Percentiles rank a stretch among this genome's conserved stretches.
Evolutionary conservation across 1,140 invertebrate genomes (phyloP).

Genomic region (Temnothorax curvispinosus): DNA sequence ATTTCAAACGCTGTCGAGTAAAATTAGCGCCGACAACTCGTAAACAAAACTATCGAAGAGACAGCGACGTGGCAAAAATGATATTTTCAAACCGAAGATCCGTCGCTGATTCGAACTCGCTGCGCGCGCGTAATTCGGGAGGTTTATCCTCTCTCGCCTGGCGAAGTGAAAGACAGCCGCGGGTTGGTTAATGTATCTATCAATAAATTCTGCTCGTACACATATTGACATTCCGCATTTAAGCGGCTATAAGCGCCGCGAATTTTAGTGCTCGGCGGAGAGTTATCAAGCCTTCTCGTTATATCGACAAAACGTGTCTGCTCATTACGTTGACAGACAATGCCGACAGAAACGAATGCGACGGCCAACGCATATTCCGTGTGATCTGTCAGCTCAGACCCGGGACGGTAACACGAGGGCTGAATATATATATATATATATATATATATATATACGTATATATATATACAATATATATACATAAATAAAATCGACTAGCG

Average conservation of each 20-base stretch:
- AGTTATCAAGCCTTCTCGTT: slow-evolving; percentile 61
- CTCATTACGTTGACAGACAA: slow-evolving; percentile 62
- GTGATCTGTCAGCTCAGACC: slow-evolving; percentile 60
- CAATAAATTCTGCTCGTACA: slow-evolving; percentile 60
- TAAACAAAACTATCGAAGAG: slow-evolving; percentile 28
- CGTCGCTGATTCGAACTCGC: slow-evolving; percentile 33
- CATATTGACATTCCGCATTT: slow-evolving; percentile 58
- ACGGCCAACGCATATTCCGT: slow-evolving; percentile 58
- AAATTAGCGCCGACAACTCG: slow-evolving; percentile 40
- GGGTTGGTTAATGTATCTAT: slow-evolving; percentile 50
- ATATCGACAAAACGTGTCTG: slow-evolving; percentile 66
- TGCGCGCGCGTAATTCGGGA: slow-evolving; percentile 12
- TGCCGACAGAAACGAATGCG: slow-evolving; percentile 59
- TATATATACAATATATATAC: slow-evolving; percentile 45
- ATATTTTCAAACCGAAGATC: slow-evolving; percentile 24
- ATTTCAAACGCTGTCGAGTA: slow-evolving; percentile 3
- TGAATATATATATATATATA: slow-evolving; percentile 43
- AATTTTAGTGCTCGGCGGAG: slow-evolving; percentile 32
- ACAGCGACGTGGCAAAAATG: slow-evolving; percentile 17
- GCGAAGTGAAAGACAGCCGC: slow-evolving; percentile 39
- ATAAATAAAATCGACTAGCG: slow-evolving; percentile 50
- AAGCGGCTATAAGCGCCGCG: slow-evolving; percentile 47
- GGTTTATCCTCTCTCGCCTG: slow-evolving; percentile 14
- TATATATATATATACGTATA: slow-evolving; percentile 35
- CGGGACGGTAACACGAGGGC: slow-evolving; percentile 39